Evolutionary conservation across 2,797 vertebrate genomes (phyloP), one percentile per base, ranked within the genome.

Genomic region (Cercopithecus hamlyni): DNA sequence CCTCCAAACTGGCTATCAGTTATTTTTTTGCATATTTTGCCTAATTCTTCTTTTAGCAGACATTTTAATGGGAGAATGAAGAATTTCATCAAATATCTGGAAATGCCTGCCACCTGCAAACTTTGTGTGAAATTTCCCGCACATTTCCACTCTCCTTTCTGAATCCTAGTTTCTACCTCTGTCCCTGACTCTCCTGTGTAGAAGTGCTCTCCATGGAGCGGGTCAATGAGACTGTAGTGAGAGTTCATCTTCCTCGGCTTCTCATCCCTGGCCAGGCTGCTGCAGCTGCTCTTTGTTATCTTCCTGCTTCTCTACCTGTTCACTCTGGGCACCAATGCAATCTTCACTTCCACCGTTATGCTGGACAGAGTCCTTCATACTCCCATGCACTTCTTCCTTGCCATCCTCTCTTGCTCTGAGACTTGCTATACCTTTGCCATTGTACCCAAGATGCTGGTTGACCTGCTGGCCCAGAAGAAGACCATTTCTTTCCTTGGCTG

Each of bases 341-440:
- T 97, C 19, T 94, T 99, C 88, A 0, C 98, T 33, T 52, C 90
- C 43, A 93, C 99, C 39, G 97, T 99, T 81, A 70, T 94, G 12
- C 94, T 95, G 0, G 96, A 99, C 77, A 81, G 26, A 30, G 90
- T 87, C 55, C 98, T 99, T 14, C 98, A 98, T 19, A 98, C 98
- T 8, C 98, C 98, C 36, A 98, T 99, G 98, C 99, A 98, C 88
- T 98, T 98, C 92, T 98, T 98, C 93, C 98, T 99, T 36, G 87
- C 85, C 0, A 13, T 97, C 7, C 76, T 98, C 5, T 97, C 95
- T 20, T 92, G 94, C 79, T 98, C 52, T 57, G 95, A 98, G 82
- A 96, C 91, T 26, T 92, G 86, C 33, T 98, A 94, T 2, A 96
- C 88, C 0, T 96, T 96, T 0, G 17, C 95, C 27, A 88, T 97